Conservation (phyloP, 1,140 invertebrate species). For the Procambarus clarkii region DNA sequence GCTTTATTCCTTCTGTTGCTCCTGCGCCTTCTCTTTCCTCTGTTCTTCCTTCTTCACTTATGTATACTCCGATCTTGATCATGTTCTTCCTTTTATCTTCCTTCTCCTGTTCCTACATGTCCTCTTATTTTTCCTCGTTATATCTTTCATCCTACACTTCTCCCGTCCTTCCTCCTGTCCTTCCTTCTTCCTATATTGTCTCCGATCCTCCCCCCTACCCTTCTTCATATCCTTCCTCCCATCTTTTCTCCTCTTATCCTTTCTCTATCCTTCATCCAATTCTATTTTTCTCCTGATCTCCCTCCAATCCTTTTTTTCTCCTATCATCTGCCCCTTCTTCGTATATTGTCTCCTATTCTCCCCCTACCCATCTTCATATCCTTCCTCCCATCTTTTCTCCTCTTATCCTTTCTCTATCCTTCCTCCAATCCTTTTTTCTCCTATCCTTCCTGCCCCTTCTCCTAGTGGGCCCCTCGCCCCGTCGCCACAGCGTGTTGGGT, state of each 20-base stretch:
- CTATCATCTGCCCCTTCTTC: too few species aligned
- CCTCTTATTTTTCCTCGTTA: too few species aligned
- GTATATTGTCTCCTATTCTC: too few species aligned
- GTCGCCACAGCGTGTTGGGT: slow-evolving; percentile 35
- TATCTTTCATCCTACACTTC: background rate
- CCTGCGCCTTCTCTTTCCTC: background rate
- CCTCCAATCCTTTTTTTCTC: too few species aligned
- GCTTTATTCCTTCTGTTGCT: background rate
- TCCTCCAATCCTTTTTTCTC: background rate
- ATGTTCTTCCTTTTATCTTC: background rate
- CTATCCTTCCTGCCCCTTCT: slow-evolving; percentile 8
- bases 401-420: too few species aligned
- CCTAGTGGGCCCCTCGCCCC: slow-evolving; percentile 18
- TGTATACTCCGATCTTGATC: too few species aligned
- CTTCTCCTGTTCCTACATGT: background rate
- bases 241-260: background rate
- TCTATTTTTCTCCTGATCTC: too few species aligned
- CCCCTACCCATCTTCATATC: too few species aligned
- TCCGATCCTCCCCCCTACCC: background rate
- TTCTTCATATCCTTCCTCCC: background rate
- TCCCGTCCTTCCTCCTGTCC: background rate
- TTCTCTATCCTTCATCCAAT: background rate
- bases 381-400: too few species aligned
- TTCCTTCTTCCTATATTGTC: background rate
- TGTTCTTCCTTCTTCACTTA: too few species aligned